phyloP scores from a whole-genome alignment of 2,888 invertebrate species.

The Tetramorium bicarinatum region DNA sequence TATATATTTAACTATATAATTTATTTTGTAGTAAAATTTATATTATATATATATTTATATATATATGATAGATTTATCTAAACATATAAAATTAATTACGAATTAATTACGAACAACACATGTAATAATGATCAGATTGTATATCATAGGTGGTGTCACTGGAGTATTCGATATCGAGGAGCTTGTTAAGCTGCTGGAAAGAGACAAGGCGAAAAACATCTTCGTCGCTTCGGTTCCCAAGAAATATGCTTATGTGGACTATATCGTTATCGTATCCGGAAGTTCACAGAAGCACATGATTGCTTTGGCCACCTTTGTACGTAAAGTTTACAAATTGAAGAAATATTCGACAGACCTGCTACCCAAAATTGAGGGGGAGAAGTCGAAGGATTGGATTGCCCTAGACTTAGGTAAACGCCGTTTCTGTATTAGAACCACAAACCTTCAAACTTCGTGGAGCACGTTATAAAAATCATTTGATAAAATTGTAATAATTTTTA shows the following conservation, averaged over 20 bases:
- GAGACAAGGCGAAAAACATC: slow-evolving; percentile 93
- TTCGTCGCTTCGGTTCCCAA: slow-evolving; percentile 93
- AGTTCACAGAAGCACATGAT: slow-evolving; percentile 92
- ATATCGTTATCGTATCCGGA: slow-evolving; percentile 93
- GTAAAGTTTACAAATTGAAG: slow-evolving; percentile 93
- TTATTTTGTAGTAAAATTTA: no score
- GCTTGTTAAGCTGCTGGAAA: slow-evolving; percentile 91
- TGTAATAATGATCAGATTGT: slow-evolving; percentile 16
- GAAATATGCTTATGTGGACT: slow-evolving; percentile 93
- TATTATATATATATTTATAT: no score
- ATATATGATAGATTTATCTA: background rate
- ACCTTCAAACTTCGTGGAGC: background rate
- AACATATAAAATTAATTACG: background rate
- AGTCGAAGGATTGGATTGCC: slow-evolving; percentile 94
- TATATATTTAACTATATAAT: slow-evolving; percentile 1
- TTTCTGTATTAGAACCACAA: background rate
- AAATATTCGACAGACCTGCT: slow-evolving; percentile 88
- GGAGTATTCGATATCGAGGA: slow-evolving; percentile 97
- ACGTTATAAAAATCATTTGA: background rate
- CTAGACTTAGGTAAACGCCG: slow-evolving; percentile 92
- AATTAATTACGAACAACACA: background rate
- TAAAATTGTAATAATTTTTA: background rate
- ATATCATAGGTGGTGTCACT: slow-evolving; percentile 90
- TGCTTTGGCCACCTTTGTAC: slow-evolving; percentile 92
- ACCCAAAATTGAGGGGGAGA: slow-evolving; percentile 93